Conservation (phyloP, 2,113 vertebrate species). For the Thalassarche chlororhynchos region DNA sequence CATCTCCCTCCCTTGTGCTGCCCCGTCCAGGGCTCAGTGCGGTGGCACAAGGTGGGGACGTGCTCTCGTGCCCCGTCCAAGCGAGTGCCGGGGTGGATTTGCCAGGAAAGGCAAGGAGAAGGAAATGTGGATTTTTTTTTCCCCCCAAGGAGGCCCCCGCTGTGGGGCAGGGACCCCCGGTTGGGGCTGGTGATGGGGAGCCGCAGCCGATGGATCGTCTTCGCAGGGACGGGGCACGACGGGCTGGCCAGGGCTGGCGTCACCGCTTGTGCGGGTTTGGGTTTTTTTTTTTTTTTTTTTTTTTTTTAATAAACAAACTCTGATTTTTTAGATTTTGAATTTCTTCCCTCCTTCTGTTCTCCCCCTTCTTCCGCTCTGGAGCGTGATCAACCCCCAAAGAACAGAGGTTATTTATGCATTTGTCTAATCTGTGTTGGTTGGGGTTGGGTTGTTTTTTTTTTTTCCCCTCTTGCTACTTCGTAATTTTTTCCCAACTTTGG, state of each 20-base stretch:
- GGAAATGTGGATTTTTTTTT: not conserved
- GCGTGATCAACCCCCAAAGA: not conserved
- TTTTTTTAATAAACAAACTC: not conserved
- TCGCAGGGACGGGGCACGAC: fast-evolving
- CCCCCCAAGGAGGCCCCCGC: not conserved
- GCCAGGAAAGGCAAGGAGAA: not conserved
- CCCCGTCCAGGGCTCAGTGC: fast-evolving
- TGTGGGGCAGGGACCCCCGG: not conserved
- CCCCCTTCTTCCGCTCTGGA: not conserved
- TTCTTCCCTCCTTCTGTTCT: not conserved
- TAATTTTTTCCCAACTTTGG: slow-evolving; percentile 51
- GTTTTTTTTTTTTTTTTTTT: not conserved
- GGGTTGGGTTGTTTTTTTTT: not conserved
- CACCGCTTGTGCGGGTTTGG: not conserved
- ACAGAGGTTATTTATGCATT: not conserved
- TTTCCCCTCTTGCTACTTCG: not conserved
- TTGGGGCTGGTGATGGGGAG: not conserved
- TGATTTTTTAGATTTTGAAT: not conserved
- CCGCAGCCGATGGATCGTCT: fast-evolving
- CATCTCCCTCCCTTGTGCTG: not conserved
- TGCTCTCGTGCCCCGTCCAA: fast-evolving
- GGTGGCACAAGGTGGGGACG: not conserved
- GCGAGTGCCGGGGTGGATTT: fast-evolving
- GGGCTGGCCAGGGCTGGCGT: not conserved
- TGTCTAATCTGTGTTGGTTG: not conserved